These are phyloP conservation scores for Hyles vespertilio DNA, from an alignment of 1,140 invertebrate species.

Conservation along the genomic window DNA sequence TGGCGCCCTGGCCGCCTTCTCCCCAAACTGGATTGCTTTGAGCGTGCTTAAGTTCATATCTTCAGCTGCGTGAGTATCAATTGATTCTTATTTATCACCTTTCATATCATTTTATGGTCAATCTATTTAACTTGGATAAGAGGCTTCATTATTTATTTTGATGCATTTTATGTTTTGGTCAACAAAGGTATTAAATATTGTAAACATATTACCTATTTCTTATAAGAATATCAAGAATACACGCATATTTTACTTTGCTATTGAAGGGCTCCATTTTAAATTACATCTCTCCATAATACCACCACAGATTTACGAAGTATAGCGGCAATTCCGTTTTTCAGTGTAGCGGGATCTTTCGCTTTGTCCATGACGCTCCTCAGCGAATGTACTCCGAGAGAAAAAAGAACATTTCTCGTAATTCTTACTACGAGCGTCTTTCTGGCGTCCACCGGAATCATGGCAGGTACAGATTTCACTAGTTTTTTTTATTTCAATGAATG, in stretches of 20 bases:
- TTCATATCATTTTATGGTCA: too few species aligned
- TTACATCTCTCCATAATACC: too few species aligned
- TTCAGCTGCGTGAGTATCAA: constrained; percentile 81
- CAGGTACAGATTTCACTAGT: constrained; percentile 26
- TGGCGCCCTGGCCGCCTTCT: constrained; percentile 79
- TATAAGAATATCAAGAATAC: too few species aligned
- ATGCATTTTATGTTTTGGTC: too few species aligned
- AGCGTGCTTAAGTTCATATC: constrained; percentile 83
- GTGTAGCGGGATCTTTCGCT: constrained; percentile 45
- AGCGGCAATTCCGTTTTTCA: constrained; percentile 22
- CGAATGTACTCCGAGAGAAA: constrained; percentile 41
- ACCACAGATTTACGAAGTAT: too few species aligned
- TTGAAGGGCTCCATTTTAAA: too few species aligned
- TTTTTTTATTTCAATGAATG: too few species aligned
- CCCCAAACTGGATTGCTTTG: constrained; percentile 82
- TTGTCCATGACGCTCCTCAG: constrained; percentile 42
- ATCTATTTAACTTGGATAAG: too few species aligned
- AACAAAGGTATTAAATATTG: too few species aligned
- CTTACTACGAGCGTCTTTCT: constrained; percentile 39
- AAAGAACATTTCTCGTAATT: constrained; percentile 35
- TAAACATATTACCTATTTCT: too few species aligned
- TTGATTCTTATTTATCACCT: neutral
- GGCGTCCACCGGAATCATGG: constrained; percentile 38
- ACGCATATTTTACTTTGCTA: too few species aligned
- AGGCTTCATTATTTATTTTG: too few species aligned